These are phyloP conservation scores for Armadillidium nasatum DNA, from an alignment of 1,140 invertebrate genomes.

Conservation along the genomic window DNA sequence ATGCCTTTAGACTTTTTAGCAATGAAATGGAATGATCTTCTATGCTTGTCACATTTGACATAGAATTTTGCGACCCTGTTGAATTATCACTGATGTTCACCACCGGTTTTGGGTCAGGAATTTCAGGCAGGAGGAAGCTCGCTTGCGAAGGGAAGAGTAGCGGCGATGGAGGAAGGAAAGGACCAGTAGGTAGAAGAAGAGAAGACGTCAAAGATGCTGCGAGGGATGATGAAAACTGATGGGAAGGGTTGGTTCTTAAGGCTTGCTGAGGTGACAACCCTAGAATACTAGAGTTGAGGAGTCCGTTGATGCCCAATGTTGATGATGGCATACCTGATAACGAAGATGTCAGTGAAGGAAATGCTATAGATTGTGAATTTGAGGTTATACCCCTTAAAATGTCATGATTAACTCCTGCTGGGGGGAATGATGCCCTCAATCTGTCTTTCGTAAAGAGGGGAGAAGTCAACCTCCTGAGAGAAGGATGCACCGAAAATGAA, in stretches of 20 bases:
- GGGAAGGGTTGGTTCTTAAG: constrained; percentile 1
- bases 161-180: constrained; percentile 17
- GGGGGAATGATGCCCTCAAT: not conserved
- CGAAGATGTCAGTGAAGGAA: constrained; percentile 18
- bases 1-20: too few relatives aligned
- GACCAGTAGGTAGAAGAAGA: constrained; percentile 18
- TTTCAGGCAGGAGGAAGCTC: not conserved
- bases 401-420: not conserved
- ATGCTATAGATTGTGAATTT: not conserved
- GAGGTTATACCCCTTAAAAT: not conserved
- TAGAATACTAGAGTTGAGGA: constrained; percentile 19
- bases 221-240: constrained; percentile 12
- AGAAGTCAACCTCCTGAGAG: constrained; percentile 25
- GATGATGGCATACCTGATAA: constrained; percentile 22
- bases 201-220: constrained; percentile 18
- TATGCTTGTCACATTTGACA: too few relatives aligned
- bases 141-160: constrained; percentile 16
- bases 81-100: too few relatives aligned
- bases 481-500: not conserved
- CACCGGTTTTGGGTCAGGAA: not conserved
- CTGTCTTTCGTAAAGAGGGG: constrained; percentile 24
- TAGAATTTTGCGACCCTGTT: too few relatives aligned
- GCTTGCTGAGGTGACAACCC: constrained; percentile 1
- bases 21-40: too few relatives aligned
- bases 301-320: constrained; percentile 6